Evolutionary conservation across 2,888 invertebrate genomes (phyloP).

Genomic region (Digitonthophagus gazella): DNA sequence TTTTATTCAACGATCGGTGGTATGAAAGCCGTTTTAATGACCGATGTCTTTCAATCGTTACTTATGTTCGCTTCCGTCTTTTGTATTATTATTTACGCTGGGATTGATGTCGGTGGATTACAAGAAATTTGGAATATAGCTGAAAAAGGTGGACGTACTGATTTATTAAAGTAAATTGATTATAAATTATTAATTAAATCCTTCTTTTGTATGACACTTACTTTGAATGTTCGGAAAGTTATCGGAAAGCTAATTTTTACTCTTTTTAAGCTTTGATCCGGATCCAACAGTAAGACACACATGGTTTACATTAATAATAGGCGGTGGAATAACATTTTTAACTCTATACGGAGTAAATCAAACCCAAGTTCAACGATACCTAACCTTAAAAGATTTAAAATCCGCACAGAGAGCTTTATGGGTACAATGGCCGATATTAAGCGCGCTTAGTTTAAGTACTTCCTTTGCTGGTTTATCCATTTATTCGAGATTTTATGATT

Average conservation of each 20-base stretch:
- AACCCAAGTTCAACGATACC: constrained; percentile 73
- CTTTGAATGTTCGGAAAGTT: background rate
- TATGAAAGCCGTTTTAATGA: constrained; percentile 87
- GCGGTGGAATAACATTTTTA: constrained; percentile 55
- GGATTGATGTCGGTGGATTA: constrained; percentile 69
- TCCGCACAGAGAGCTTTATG: constrained; percentile 72
- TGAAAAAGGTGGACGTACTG: constrained; percentile 64
- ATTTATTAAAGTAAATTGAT: constrained; percentile 62
- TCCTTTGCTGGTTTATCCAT: constrained; percentile 73
- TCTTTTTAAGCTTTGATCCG: constrained; percentile 60
- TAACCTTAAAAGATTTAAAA: constrained; percentile 69
- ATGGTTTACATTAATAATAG: constrained; percentile 77
- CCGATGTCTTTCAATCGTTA: constrained; percentile 80
- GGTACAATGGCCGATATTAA: constrained; percentile 79
- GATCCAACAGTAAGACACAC: constrained; percentile 83
- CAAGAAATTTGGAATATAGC: constrained; percentile 71
- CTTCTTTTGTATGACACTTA: background rate
- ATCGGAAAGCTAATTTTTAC: background rate
- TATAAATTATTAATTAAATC: background rate
- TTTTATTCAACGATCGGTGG: constrained; percentile 87
- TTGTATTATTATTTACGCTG: constrained; percentile 72
- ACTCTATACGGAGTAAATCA: constrained; percentile 78
- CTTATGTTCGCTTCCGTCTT: constrained; percentile 84
- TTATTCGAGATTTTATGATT: constrained; percentile 77
- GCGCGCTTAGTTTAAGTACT: constrained; percentile 70